Evolutionary conservation across 2,888 invertebrate genomes (phyloP), one percentile per base, ranked within the genome.

Genomic region (Gastrophysa polygoni): DNA sequence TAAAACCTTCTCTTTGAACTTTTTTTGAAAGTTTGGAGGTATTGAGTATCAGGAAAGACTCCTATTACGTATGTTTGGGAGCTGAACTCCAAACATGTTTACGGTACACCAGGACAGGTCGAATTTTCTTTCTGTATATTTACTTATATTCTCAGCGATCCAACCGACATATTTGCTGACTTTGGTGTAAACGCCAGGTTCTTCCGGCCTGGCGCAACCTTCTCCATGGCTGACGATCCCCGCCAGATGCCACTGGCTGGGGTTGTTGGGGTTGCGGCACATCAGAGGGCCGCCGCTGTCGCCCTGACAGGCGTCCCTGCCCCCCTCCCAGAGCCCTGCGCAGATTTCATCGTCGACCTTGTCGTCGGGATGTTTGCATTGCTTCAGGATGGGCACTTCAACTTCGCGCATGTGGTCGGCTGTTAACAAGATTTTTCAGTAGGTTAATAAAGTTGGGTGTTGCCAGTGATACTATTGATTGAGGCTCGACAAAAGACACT

Each of bases 221-320:
- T 92, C 89, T 20, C 95, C 95, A 75, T 94, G 93, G 75, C 93
- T 93, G 0, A 95, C 92, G 54, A 95, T 86, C 0, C 94, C 95
- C 4, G 90, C 92, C 63, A 93, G 83, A 77, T 92, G 93, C 90
- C 91, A 92, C 74, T 90, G 89, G 65, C 86, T 85, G 0, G 84
- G 79, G 73, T 86, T 85, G 60, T 84, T 82, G 43, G 89, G 87
- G 80, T 90, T 89, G 76, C 86, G 87, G 81, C 94, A 94, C 79
- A 93, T 85, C 51, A 94, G 85, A 49, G 94, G 94, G 0, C 94
- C 93, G 48, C 94, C 94, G 69, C 93, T 93, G 75, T 92, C 91
- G 49, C 91, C 92, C 84, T 91, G 93, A 71, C 95, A 95, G 1
- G 94, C 90, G 80, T 95, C 95, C 75, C 86, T 88, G 2, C 93